phyloP scores from a whole-genome alignment of 1,140 invertebrate genomes.

The Orchesella cincta region DNA sequence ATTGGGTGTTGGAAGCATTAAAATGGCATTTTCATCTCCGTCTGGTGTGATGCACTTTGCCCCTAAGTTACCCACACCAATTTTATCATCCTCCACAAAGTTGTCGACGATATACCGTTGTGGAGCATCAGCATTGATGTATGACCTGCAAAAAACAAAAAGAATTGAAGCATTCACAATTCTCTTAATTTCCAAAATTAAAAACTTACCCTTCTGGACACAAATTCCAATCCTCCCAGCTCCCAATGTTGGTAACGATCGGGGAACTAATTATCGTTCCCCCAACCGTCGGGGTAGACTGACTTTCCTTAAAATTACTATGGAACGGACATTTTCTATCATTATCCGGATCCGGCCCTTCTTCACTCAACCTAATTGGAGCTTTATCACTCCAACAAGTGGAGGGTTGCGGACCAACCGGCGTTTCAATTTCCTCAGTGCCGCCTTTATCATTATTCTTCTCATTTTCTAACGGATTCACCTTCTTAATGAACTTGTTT shows the following conservation, averaged over 20 bases:
- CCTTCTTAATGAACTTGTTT: neutral
- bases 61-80: neutral
- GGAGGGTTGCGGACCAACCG: neutral
- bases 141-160: too few species aligned
- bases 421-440: neutral
- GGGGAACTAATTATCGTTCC: neutral
- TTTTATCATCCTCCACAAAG: neutral
- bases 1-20: too few species aligned
- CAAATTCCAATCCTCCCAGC: neutral
- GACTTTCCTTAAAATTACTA: too few species aligned
- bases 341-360: neutral
- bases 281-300: neutral
- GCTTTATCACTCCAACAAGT: neutral
- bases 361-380: neutral
- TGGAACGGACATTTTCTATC: too few species aligned
- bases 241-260: neutral
- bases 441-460: too few species aligned
- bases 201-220: neutral
- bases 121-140: neutral
- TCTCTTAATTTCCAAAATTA: neutral
- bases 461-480: too few species aligned
- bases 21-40: neutral
- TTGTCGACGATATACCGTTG: neutral
- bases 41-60: neutral
- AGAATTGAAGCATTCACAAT: too few species aligned